These are phyloP conservation scores for Nothobranchius kuhntae DNA, from an alignment of 2,113 vertebrate genomes.

Conservation along the genomic window DNA sequence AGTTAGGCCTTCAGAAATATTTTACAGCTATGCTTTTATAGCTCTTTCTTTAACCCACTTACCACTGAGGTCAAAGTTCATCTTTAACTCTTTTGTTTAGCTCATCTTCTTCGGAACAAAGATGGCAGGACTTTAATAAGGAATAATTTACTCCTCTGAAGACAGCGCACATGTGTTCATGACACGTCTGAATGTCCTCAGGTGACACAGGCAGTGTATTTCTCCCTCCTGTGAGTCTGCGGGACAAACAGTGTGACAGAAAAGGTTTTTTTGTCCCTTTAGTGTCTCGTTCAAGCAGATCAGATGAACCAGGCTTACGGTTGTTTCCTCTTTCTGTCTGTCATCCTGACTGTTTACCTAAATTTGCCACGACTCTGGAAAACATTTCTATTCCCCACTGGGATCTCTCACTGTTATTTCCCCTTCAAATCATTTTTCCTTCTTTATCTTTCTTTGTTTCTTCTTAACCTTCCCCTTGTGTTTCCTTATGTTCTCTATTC, in stretches of 20 bases:
- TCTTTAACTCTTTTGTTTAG: too few species aligned
- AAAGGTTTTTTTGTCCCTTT: conserved; percentile 20
- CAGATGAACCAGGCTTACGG: conserved; percentile 20
- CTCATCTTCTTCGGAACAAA: too few species aligned
- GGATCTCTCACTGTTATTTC: neutral
- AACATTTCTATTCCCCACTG: neutral
- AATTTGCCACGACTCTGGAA: neutral
- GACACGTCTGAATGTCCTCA: conserved; percentile 19
- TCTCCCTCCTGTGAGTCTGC: neutral
- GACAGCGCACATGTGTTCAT: conserved; percentile 18
- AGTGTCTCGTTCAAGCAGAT: conserved; percentile 23
- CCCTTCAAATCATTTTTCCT: neutral
- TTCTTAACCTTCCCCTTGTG: too few species aligned
- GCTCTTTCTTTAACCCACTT: too few species aligned
- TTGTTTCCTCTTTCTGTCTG: neutral
- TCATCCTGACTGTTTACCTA: neutral
- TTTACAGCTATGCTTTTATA: too few species aligned
- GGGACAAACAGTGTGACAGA: neutral
- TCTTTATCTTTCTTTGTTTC: too few species aligned
- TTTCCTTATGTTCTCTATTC: too few species aligned
- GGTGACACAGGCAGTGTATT: conserved; percentile 12
- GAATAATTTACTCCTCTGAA: neutral
- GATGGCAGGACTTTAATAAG: too few species aligned
- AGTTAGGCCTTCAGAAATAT: too few species aligned
- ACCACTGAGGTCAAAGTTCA: too few species aligned